Conservation (phyloP, 1,140 invertebrate species). For the Doryteuthis pealeii region DNA sequence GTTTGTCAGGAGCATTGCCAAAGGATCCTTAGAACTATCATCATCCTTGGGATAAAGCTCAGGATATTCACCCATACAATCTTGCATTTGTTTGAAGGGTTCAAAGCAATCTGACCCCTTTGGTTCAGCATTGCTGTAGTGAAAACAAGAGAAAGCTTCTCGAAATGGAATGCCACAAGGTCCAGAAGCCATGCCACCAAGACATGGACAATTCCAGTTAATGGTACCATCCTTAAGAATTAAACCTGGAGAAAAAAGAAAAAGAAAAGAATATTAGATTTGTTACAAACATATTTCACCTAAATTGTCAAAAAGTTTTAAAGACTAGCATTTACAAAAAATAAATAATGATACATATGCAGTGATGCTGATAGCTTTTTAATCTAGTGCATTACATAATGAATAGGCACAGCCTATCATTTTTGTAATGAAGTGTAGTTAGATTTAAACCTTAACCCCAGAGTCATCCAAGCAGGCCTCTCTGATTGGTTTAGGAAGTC, state of each 20-base stretch:
- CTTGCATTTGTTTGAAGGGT: conserved; percentile 86
- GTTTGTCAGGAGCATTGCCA: conserved; percentile 23
- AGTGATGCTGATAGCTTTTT: too few species aligned
- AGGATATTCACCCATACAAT: conserved; percentile 89
- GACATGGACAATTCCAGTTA: conserved; percentile 95
- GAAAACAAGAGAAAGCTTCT: conserved; percentile 93
- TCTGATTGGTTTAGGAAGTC: too few species aligned
- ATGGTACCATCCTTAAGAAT: conserved; percentile 86
- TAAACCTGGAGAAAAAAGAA: conserved; percentile 67
- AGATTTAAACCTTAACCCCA: too few species aligned
- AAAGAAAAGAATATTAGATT: not conserved
- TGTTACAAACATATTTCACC: not conserved
- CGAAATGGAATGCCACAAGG: conserved; percentile 91
- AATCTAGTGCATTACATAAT: too few species aligned
- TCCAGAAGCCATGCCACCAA: conserved; percentile 92
- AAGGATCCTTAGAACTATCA: conserved; percentile 36
- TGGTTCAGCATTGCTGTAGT: conserved; percentile 75
- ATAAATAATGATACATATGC: not conserved
- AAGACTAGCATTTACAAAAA: not conserved
- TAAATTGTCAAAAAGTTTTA: not conserved
- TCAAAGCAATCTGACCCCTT: conserved; percentile 87
- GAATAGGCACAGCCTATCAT: too few species aligned
- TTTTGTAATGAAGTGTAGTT: too few species aligned
- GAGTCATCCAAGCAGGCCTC: too few species aligned
- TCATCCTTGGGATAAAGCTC: conserved; percentile 74